phyloP scores from a whole-genome alignment of 2,888 invertebrate genomes.

The Lymantria monacha region DNA sequence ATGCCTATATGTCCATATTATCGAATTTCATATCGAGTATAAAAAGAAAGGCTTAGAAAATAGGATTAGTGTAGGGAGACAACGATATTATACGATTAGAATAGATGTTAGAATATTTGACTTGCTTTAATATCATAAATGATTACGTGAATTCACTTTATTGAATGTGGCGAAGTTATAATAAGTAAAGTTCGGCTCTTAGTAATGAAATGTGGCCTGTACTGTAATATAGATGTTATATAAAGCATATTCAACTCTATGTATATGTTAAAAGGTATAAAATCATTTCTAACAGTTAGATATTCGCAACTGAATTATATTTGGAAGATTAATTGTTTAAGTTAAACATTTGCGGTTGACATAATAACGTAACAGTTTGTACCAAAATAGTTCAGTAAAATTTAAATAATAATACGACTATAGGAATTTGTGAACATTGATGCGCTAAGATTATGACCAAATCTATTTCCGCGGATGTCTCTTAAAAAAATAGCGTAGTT shows the following conservation, averaged over 20 bases:
- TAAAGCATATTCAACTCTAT: background rate
- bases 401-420: background rate
- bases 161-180: background rate
- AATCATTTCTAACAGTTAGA: background rate
- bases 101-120: too few relatives aligned
- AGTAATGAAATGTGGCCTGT: background rate
- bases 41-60: too few relatives aligned
- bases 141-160: background rate
- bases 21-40: too few relatives aligned
- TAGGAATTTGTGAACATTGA: too few relatives aligned
- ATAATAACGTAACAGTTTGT: conserved; percentile 6
- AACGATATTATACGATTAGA: too few relatives aligned
- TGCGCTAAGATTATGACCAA: too few relatives aligned
- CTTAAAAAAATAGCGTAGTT: too few relatives aligned
- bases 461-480: too few relatives aligned
- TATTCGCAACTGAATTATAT: background rate
- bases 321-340: background rate
- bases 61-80: too few relatives aligned
- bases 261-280: background rate
- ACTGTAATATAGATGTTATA: background rate
- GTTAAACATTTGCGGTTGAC: conserved; percentile 6
- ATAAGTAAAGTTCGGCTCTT: background rate
- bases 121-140: too few relatives aligned
- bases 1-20: too few relatives aligned
- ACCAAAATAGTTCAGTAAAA: background rate